Conservation (phyloP, 2,797 vertebrate genomes). For the Tangara arthus region DNA sequence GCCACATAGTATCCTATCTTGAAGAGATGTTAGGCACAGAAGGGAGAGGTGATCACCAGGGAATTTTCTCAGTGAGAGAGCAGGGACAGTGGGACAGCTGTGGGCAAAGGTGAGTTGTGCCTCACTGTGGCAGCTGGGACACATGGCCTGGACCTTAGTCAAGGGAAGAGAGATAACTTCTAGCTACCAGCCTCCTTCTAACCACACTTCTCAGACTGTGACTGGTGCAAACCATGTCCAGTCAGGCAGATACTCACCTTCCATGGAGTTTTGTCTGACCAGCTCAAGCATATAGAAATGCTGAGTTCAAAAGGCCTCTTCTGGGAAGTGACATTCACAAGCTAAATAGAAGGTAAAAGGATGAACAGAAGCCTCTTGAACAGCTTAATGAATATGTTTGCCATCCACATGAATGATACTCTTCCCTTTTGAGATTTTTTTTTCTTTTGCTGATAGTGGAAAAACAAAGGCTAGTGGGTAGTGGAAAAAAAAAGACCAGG, state of each 20-base stretch:
- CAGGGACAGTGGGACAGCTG: neutral
- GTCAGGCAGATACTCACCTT: neutral
- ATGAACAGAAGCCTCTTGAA: neutral
- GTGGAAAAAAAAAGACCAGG: neutral
- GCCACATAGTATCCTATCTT: neutral
- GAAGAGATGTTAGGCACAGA: neutral
- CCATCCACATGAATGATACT: neutral
- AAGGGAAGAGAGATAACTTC: neutral
- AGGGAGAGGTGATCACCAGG: neutral
- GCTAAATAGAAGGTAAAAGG: neutral
- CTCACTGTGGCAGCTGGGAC: neutral
- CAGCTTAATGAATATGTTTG: neutral
- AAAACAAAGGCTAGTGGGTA: neutral
- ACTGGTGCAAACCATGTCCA: neutral
- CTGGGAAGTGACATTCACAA: rapidly evolving
- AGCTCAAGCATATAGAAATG: neutral
- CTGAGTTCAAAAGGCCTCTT: neutral
- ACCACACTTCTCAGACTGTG: neutral
- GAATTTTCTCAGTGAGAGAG: neutral
- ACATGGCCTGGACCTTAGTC: neutral
- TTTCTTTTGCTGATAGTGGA: neutral
- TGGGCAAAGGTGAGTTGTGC: neutral
- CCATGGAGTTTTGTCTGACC: neutral
- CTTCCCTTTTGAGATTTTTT: neutral
- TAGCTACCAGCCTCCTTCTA: neutral